phyloP scores from a whole-genome alignment of 2,888 invertebrate genomes.

The Prosopocoilus inquinatus region DNA sequence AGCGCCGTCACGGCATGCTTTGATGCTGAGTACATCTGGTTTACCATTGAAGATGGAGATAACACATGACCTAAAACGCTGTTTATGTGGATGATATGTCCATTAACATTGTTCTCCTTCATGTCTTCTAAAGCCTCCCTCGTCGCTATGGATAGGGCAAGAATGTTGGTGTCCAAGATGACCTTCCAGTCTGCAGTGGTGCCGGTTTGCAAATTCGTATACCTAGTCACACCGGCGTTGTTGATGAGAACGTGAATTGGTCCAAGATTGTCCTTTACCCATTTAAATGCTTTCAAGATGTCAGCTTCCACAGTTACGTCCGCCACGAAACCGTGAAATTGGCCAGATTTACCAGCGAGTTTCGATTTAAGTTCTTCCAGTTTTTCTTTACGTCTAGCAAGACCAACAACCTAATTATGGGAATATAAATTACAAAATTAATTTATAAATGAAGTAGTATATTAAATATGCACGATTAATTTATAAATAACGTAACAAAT shows the following conservation, averaged over 20 bases:
- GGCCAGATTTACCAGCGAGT: conserved; percentile 18
- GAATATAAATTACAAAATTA: no score
- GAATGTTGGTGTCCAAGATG: conserved; percentile 57
- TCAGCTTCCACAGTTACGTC: conserved; percentile 24
- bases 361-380: conserved; percentile 18
- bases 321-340: conserved; percentile 19
- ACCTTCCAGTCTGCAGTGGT: conserved; percentile 42
- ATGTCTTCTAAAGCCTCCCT: conserved; percentile 58
- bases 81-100: conserved; percentile 62
- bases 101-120: conserved; percentile 52
- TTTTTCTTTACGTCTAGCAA: conserved; percentile 22
- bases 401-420: conserved; percentile 22
- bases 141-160: conserved; percentile 57
- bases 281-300: conserved; percentile 22
- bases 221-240: conserved; percentile 25
- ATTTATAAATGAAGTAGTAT: no score
- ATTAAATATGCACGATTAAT: no score
- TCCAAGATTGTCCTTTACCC: conserved; percentile 22
- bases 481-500: no score
- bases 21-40: conserved; percentile 51
- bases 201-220: conserved; percentile 18
- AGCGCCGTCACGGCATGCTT: conserved; percentile 55
- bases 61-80: conserved; percentile 34
- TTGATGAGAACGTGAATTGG: conserved; percentile 27
- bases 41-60: conserved; percentile 29